Evolutionary conservation across 2,797 vertebrate genomes (phyloP).

Genomic region (Pachyuromys duprasi): DNA sequence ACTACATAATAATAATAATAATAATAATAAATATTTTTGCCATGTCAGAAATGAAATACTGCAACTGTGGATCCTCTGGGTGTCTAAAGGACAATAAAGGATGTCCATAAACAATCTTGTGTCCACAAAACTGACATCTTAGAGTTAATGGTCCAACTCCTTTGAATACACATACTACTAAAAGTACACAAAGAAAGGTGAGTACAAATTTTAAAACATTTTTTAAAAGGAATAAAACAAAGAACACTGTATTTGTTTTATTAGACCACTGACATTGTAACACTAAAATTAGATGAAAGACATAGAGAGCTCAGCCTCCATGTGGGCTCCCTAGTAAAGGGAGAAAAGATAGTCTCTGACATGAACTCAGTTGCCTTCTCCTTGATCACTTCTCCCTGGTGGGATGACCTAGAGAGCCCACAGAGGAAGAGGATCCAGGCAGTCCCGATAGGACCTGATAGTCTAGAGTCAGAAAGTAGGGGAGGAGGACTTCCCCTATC

Average conservation of each 20-base stretch:
- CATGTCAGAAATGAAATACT: background rate
- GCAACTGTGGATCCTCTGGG: background rate
- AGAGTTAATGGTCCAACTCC: background rate
- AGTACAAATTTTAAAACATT: background rate
- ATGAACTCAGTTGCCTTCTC: no score
- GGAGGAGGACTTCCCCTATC: no score
- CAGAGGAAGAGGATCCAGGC: no score
- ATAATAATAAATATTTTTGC: no score
- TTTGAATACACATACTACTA: background rate
- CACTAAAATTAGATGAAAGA: background rate
- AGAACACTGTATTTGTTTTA: background rate
- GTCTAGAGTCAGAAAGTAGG: no score
- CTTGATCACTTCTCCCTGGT: no score
- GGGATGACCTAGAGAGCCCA: no score
- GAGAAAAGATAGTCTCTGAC: no score
- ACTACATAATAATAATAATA: background rate
- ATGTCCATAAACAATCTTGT: background rate
- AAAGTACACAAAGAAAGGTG: background rate
- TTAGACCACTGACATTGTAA: background rate
- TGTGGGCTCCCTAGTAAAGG: no score
- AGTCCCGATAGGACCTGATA: no score
- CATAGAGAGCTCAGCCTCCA: no score
- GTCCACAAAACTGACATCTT: background rate
- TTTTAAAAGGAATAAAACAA: background rate
- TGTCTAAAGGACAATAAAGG: background rate